Percentiles rank a stretch among this genome's conserved stretches.
phyloP scores from a whole-genome alignment of 2,113 vertebrate genomes.

The Pygoscelis antarcticus region DNA sequence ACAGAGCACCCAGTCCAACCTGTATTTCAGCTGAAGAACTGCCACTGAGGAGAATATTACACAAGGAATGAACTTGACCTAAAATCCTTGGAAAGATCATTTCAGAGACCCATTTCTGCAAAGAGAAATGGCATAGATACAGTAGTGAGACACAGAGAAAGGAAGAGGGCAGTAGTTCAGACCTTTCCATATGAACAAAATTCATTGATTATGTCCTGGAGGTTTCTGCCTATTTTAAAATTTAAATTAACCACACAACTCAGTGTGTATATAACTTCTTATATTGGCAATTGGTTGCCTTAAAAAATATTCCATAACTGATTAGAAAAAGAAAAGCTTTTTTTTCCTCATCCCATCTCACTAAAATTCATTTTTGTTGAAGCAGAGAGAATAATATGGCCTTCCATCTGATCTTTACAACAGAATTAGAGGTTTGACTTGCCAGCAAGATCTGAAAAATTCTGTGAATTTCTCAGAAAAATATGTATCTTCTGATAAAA shows the following conservation, averaged over 20 bases:
- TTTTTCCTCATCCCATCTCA: background rate
- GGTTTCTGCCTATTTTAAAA: conserved; percentile 3
- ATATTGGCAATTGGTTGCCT: background rate
- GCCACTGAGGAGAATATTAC: background rate
- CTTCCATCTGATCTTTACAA: background rate
- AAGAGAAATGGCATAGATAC: background rate
- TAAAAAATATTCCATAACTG: conserved; percentile 11
- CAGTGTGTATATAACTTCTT: background rate
- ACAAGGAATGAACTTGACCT: background rate
- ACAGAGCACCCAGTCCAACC: background rate
- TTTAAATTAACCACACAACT: conserved; percentile 3
- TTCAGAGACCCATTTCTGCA: background rate
- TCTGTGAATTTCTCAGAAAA: background rate
- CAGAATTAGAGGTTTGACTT: background rate
- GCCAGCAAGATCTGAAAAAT: background rate
- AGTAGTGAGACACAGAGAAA: background rate
- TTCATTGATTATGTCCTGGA: background rate
- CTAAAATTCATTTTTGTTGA: conserved; percentile 30
- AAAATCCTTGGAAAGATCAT: background rate
- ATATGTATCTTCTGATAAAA: background rate
- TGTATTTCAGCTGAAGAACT: background rate
- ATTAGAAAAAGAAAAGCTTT: conserved; percentile 22
- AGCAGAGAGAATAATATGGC: background rate
- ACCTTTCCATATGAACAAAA: background rate
- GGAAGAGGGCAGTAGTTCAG: background rate